phyloP scores from a whole-genome alignment of 2,113 vertebrate species.

The Callaeas wilsoni region DNA sequence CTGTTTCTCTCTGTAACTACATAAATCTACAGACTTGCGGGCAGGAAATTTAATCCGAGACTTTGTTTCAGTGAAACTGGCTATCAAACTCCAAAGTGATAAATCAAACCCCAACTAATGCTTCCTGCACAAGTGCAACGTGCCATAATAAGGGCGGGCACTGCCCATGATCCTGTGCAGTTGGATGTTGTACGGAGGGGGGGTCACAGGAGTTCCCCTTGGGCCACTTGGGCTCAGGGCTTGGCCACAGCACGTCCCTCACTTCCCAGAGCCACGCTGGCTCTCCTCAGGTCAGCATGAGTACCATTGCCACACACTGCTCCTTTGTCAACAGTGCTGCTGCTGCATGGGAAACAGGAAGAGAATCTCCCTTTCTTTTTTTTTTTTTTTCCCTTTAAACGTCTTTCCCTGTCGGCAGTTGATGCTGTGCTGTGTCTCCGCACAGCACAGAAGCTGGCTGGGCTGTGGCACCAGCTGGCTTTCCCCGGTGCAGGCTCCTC shows the following conservation, averaged over 20 bases:
- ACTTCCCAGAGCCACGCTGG: rapidly evolving
- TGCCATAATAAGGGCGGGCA: background rate
- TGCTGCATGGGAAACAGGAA: background rate
- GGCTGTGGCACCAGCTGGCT: background rate
- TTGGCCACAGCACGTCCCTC: background rate
- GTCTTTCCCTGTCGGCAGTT: background rate
- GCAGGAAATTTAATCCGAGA: background rate
- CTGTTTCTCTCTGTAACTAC: rapidly evolving
- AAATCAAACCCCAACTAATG: background rate
- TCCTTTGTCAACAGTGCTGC: background rate
- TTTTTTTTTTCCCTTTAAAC: too few species aligned
- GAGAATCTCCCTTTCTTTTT: background rate
- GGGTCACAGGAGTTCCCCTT: rapidly evolving
- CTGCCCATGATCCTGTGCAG: rapidly evolving
- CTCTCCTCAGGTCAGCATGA: background rate
- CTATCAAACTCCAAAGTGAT: background rate
- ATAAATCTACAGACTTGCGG: background rate
- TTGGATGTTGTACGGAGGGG: rapidly evolving
- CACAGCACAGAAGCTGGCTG: background rate
- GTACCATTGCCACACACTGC: too few species aligned
- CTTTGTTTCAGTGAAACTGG: background rate
- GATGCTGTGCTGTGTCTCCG: background rate
- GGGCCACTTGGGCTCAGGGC: background rate
- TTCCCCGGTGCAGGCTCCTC: rapidly evolving
- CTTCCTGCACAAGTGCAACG: rapidly evolving